Evolutionary conservation across 2,113 vertebrate species (phyloP), one percentile per base, ranked within the genome.

Genomic region (Oncorhynchus gorbuscha): DNA sequence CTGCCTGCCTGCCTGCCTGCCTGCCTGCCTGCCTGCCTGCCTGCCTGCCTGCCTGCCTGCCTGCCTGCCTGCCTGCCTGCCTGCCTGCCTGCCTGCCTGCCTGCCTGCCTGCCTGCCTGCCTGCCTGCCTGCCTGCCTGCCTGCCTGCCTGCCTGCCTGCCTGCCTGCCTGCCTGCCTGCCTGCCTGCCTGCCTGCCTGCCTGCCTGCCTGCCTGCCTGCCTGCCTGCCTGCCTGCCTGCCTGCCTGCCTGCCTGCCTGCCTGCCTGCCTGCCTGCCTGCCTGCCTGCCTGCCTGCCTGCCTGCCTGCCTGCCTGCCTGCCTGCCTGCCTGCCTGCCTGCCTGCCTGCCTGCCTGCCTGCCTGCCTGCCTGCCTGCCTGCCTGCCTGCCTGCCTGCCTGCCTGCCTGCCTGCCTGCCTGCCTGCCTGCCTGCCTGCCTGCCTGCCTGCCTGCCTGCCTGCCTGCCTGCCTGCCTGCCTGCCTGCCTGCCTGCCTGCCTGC

Each of bases 1-100:
- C 26, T 26, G 1, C 2, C 2, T 26, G 1, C 2, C 26, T 26
- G 2, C 2, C 26, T 26, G 24, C 2, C 26, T 26, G 2, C 2
- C 26, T 26, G 1, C 2, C 2, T 26, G 1, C 2, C 26, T 26
- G 2, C 2, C 26, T 26, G 24, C 2, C 26, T 28, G 2, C 3
- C 26, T 28, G 2, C 3, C 26, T 28, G 2, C 67, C 30, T 58
- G 7, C 26, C 35, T 71, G 45, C 22, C 62, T 79, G 24, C 69
- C 28, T 83, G 48, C 80, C 20, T 72, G 9, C 18, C 70, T 68
- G 61, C 35, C 76, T 35, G 35, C 49, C 58, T 30, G n/a, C n/a
- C 28, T 28, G 0, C 3, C 2, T 28, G 26, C 2, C 26, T 26
- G 26, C 2, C 26, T 26, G 26, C 2, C 26, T 26, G 26, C 2